Conservation (phyloP, 2,888 invertebrate genomes). For the Agrotis segetum region DNA sequence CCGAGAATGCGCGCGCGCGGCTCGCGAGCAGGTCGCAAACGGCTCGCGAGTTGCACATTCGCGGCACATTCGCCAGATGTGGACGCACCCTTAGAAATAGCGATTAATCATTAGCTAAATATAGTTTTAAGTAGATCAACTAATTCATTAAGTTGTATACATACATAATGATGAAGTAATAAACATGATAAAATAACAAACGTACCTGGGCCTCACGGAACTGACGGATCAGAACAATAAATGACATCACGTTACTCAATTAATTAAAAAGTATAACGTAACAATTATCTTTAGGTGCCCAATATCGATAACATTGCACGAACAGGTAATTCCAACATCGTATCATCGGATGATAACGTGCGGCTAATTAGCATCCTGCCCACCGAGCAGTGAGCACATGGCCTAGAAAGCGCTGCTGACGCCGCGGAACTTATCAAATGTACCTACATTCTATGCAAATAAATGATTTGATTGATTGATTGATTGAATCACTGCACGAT, state of each 20-base stretch:
- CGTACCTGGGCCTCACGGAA: constrained; percentile 4
- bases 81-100: background rate
- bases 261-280: constrained; percentile 11
- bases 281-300: constrained; percentile 13
- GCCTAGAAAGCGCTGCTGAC: background rate
- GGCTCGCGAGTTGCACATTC: too few species aligned
- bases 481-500: background rate
- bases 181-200: constrained; percentile 4
- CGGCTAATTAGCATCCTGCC: background rate
- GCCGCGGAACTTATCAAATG: background rate
- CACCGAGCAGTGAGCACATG: background rate
- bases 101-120: background rate
- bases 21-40: too few species aligned
- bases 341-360: constrained; percentile 9
- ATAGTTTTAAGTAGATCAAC: background rate
- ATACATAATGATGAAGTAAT: background rate
- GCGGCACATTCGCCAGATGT: too few species aligned
- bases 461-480: too few species aligned
- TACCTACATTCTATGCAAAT: too few species aligned
- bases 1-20: too few species aligned
- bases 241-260: constrained; percentile 6
- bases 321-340: background rate
- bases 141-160: background rate
- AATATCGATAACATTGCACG: constrained; percentile 3
- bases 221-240: background rate